Conservation (phyloP, 2,113 vertebrate species). For the Myrmophylax atrothorax region DNA sequence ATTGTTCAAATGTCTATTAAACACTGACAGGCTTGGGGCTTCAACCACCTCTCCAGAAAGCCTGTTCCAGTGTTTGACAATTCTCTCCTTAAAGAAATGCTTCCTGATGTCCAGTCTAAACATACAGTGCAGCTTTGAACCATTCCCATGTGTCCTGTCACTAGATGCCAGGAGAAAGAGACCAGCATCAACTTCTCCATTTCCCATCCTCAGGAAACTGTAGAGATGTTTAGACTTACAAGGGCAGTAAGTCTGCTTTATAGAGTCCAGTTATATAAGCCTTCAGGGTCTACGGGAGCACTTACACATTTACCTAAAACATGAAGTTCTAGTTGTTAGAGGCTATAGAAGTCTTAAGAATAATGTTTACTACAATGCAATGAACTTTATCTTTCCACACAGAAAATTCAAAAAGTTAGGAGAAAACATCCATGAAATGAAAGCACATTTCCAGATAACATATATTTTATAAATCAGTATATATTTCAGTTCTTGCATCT, state of each 20-base stretch:
- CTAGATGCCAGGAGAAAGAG: not conserved
- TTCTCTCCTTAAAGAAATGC: not conserved
- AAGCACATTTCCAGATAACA: not conserved
- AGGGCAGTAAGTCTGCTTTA: not conserved
- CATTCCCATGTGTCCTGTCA: not conserved
- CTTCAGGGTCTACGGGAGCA: not conserved
- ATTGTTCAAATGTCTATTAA: not conserved
- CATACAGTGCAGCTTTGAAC: not conserved
- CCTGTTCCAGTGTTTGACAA: not conserved
- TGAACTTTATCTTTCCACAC: not conserved
- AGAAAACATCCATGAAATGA: not conserved
- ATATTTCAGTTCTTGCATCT: not conserved
- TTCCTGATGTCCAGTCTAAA: not conserved
- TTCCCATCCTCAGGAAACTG: not conserved
- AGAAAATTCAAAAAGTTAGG: not conserved
- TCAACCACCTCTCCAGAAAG: rapidly evolving
- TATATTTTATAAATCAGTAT: not conserved
- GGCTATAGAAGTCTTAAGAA: not conserved
- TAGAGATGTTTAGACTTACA: not conserved
- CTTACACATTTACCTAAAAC: not conserved
- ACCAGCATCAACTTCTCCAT: not conserved
- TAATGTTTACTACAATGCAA: not conserved
- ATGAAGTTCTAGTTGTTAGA: not conserved
- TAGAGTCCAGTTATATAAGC: not conserved
- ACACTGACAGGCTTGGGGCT: not conserved